phyloP scores from a whole-genome alignment of 2,888 invertebrate genomes.

The Aphrophora alni region DNA sequence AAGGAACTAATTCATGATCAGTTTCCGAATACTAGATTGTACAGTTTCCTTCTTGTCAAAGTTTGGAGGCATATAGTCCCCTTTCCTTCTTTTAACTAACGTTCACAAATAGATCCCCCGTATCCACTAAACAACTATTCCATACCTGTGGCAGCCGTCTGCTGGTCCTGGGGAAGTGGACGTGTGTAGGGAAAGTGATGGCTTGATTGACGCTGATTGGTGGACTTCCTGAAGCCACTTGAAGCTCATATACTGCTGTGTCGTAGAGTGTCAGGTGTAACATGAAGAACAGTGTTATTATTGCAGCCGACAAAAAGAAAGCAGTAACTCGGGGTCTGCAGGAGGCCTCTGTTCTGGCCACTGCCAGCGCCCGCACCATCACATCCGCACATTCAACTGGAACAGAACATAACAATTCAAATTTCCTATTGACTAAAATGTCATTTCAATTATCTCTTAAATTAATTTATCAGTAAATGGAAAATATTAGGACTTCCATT shows the following conservation, averaged over 20 bases:
- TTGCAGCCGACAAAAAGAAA: conserved; percentile 33
- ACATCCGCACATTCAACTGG: conserved; percentile 34
- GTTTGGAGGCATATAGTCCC: too few relatives aligned
- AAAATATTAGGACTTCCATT: too few relatives aligned
- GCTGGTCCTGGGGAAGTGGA: conserved; percentile 68
- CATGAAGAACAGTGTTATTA: conserved; percentile 45
- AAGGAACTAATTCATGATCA: too few relatives aligned
- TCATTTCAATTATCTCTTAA: too few relatives aligned
- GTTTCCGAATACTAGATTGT: too few relatives aligned
- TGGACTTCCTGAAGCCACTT: conserved; percentile 34
- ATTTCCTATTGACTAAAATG: too few relatives aligned
- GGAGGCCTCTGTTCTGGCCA: conserved; percentile 14
- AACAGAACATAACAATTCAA: conserved; percentile 17
- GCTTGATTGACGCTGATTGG: conserved; percentile 38
- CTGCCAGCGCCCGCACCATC: conserved; percentile 23
- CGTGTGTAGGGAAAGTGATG: conserved; percentile 50
- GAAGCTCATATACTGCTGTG: conserved; percentile 43
- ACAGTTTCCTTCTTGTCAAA: too few relatives aligned
- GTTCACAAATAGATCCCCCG: too few relatives aligned
- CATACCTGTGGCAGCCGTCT: conserved; percentile 68
- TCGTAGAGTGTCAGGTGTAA: conserved; percentile 45
- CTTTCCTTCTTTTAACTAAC: too few relatives aligned
- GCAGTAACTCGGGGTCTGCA: conserved; percentile 40
- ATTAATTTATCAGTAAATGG: too few relatives aligned
- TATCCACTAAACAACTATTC: too few relatives aligned